These are phyloP conservation scores for Zapus hudsonius DNA, from an alignment of 2,113 vertebrate species.

Conservation along the genomic window DNA sequence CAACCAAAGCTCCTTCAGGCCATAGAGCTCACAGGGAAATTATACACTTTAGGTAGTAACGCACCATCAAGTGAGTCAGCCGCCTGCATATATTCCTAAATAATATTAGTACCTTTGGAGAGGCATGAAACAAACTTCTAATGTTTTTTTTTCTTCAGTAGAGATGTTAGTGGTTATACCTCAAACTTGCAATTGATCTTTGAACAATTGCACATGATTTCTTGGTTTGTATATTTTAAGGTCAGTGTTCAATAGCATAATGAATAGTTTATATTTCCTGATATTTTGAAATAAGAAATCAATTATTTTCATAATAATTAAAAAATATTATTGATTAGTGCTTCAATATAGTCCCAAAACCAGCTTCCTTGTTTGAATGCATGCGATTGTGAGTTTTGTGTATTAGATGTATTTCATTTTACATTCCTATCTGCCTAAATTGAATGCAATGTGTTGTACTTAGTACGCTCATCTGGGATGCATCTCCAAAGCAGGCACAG, in stretches of 20 bases:
- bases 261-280: neutral
- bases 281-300: neutral
- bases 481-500: too few relatives aligned
- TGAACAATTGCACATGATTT: too few relatives aligned
- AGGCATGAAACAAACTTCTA: slow-evolving; percentile 5
- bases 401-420: neutral
- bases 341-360: neutral
- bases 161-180: neutral
- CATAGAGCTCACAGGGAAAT: slow-evolving; percentile 47
- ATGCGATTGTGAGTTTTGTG: fast-evolving
- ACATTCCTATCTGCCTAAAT: neutral
- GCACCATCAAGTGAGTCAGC: slow-evolving; percentile 48
- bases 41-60: slow-evolving; percentile 52
- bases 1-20: slow-evolving; percentile 59
- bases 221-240: too few relatives aligned
- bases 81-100: slow-evolving; percentile 47
- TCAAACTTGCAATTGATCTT: neutral
- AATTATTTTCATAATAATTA: neutral
- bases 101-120: slow-evolving; percentile 62
- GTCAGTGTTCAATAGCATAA: too few relatives aligned
- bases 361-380: fast-evolving
- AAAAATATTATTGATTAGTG: neutral
- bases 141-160: neutral
- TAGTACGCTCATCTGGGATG: too few relatives aligned
- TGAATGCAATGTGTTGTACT: too few relatives aligned